Evolutionary conservation across 2,113 vertebrate species (phyloP), one percentile per base, ranked within the genome.

Genomic region (Siniperca chuatsi): DNA sequence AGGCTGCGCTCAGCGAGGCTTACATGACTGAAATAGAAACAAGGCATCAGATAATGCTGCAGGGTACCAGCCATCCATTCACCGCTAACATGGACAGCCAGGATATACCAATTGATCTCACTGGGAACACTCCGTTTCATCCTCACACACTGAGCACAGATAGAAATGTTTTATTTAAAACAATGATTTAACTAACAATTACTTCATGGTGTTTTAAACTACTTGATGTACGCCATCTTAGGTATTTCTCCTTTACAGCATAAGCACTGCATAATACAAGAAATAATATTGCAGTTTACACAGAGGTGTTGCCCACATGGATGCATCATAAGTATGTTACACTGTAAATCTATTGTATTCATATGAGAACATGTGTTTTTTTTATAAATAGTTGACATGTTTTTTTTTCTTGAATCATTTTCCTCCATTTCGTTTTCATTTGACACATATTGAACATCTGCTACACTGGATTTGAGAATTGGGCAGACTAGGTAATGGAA

Each of bases 11-110:
- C 87, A 57, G 80, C 35, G 5, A 88, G 67, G 82, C 88, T 86
- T 75, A 75, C 82, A 66, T 40, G 88, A 89, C 90, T 84, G 85
- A 93, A 93, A 93, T 93, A 87, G 93, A 90, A 92, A 86, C 70
- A 65, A 61, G 52, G 88, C 88, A 83, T 91, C 89, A 76, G 82
- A 93, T 93, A 93, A 80, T 68, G 89, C 94, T 93, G 86, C 88
- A 83, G 92, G 92, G 88, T 86, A 75, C 40, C 66, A 61, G 81
- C 87, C 76, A 33, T 83, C 81, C 61, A 23, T 80, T 85, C 67
- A 29, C 42, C 20, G 64, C 83, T 67, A 71, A 83, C 73, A 42
- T 23, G 74, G n/a, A 57, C 81, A 85, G 67, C 62, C 81, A 82
- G 90, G 79, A 81, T 89, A 60, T 52, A 81, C 73, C 75, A 1